Conservation (phyloP, 2,888 invertebrate species). For the Calephelis perditalis region DNA sequence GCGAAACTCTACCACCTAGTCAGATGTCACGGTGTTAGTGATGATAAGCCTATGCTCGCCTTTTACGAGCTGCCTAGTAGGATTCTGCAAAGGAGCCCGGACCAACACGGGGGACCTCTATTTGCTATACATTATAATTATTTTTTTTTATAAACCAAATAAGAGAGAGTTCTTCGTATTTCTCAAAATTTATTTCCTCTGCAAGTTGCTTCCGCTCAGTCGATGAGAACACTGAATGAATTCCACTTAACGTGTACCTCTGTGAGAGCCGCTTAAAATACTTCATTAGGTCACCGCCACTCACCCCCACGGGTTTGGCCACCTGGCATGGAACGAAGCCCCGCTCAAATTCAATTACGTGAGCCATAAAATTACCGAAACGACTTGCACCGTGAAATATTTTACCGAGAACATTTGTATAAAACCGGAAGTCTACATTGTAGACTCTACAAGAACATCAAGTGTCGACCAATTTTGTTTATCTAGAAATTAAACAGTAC, state of each 20-base stretch:
- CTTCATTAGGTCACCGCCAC: conserved; percentile 6
- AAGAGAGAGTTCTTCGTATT: neutral
- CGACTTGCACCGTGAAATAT: neutral
- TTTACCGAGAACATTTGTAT: neutral
- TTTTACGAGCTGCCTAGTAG: no score
- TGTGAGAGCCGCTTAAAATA: conserved; percentile 2
- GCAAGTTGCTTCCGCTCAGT: neutral
- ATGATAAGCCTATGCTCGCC: no score
- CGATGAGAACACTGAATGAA: neutral
- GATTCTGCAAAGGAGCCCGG: no score
- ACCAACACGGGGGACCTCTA: no score
- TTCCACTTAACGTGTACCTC: conserved; percentile 5
- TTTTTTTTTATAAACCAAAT: no score
- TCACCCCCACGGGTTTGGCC: neutral
- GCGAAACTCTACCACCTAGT: no score
- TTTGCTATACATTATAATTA: no score
- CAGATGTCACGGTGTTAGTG: no score
- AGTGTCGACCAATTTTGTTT: no score
- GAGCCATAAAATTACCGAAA: conserved; percentile 7
- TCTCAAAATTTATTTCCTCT: neutral
- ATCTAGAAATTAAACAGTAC: no score
- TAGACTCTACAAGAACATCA: no score
- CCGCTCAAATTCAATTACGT: conserved; percentile 4
- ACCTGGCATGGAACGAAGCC: neutral
- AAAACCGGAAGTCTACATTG: no score